phyloP scores from a whole-genome alignment of 1,140 invertebrate genomes.

The Tachypleus tridentatus region DNA sequence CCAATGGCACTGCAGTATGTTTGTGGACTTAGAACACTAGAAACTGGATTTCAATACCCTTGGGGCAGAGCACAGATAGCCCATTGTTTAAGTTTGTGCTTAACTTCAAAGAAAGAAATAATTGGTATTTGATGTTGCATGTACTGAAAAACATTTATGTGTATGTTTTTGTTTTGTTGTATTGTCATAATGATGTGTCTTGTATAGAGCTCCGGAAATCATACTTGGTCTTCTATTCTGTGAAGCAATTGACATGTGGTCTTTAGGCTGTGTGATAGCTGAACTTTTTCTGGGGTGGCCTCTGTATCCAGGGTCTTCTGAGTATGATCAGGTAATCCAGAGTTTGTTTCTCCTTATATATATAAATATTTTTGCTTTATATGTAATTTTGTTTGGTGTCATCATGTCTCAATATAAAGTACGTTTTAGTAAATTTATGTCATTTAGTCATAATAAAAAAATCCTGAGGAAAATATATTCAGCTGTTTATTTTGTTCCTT shows the following conservation, averaged over 20 bases:
- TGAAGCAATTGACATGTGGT: conserved; percentile 99
- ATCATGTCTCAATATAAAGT: no score
- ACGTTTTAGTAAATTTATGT: neutral
- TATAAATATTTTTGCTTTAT: no score
- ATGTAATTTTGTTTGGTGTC: no score
- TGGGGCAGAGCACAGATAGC: no score
- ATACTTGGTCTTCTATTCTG: conserved; percentile 94
- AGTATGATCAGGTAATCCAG: conserved; percentile 71
- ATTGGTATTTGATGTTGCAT: neutral
- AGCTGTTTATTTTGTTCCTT: no score
- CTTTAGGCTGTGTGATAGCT: conserved; percentile 95
- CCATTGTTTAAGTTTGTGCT: neutral
- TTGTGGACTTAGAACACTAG: no score
- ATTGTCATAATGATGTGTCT: conserved; percentile 18
- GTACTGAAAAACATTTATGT: no score
- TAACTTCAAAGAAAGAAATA: neutral
- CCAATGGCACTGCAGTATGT: no score
- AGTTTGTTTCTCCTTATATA: neutral
- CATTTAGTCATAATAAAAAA: no score
- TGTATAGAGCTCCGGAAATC: conserved; percentile 83
- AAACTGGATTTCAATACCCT: no score
- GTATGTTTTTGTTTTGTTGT: no score
- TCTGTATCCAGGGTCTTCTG: conserved; percentile 96
- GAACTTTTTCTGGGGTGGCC: conserved; percentile 99
- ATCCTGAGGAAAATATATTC: no score